phyloP scores from a whole-genome alignment of 2,888 invertebrate species.

The Dromius quadrimaculatus region DNA sequence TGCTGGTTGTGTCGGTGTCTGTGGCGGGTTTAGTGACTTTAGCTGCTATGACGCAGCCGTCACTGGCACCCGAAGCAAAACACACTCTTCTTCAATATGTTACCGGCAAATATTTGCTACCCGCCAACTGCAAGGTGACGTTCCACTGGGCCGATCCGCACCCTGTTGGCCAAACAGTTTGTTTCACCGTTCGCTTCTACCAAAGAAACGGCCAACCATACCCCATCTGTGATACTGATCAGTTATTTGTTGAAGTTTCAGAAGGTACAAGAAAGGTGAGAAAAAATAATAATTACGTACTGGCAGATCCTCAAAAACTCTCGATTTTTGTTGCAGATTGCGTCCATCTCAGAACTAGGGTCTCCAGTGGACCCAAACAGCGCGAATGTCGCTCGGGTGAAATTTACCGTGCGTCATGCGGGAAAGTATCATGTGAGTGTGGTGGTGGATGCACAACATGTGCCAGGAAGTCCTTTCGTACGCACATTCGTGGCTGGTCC shows the following conservation, averaged over 20 bases:
- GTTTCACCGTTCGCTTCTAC: slow-evolving; percentile 90
- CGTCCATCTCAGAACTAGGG: slow-evolving; percentile 88
- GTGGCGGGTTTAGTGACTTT: slow-evolving; percentile 90
- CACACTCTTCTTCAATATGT: slow-evolving; percentile 91
- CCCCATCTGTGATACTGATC: slow-evolving; percentile 94
- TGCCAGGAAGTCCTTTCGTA: slow-evolving; percentile 88
- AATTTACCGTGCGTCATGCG: slow-evolving; percentile 92
- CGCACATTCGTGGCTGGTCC: slow-evolving; percentile 86
- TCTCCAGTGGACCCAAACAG: slow-evolving; percentile 87
- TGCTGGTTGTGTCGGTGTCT: slow-evolving; percentile 90
- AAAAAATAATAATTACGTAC: too few relatives aligned
- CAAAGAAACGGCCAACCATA: slow-evolving; percentile 95
- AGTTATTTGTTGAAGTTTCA: slow-evolving; percentile 87
- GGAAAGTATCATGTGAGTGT: slow-evolving; percentile 90
- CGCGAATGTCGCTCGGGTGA: slow-evolving; percentile 88
- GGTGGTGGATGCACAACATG: slow-evolving; percentile 83
- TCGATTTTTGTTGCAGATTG: slow-evolving; percentile 70
- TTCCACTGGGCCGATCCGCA: slow-evolving; percentile 95
- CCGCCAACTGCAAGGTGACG: slow-evolving; percentile 86
- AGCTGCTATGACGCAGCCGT: slow-evolving; percentile 92
- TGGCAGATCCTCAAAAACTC: too few relatives aligned
- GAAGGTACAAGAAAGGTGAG: slow-evolving; percentile 83
- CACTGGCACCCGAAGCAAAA: slow-evolving; percentile 90
- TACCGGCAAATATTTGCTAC: slow-evolving; percentile 90
- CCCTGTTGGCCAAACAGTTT: slow-evolving; percentile 90